These are phyloP conservation scores for Opisthocomus hoazin DNA, from an alignment of 2,113 vertebrate species.

Conservation along the genomic window DNA sequence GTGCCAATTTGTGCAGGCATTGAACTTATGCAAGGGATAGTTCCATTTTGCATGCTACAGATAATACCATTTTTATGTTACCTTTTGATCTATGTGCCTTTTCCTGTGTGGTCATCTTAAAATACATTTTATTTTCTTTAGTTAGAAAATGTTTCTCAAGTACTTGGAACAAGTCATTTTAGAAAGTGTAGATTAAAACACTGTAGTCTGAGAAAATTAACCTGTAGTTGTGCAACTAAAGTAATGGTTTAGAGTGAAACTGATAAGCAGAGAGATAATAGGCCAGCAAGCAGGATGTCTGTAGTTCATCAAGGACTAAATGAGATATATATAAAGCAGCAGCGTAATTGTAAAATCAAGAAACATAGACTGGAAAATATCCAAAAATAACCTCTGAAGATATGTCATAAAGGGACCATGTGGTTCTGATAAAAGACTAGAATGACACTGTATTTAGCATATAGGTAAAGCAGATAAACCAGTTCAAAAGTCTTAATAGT, in stretches of 20 bases:
- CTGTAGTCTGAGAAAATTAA: background rate
- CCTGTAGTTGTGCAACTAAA: background rate
- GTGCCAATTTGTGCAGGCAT: background rate
- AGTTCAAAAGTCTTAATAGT: background rate
- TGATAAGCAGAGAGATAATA: conserved; percentile 23
- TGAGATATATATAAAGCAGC: conserved; percentile 43
- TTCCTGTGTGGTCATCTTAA: background rate
- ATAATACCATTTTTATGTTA: background rate
- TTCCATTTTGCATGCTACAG: background rate
- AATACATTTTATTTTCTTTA: background rate
- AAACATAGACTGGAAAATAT: background rate
- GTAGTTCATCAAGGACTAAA: conserved; percentile 40
- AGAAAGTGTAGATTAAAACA: background rate
- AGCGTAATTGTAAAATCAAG: conserved; percentile 27
- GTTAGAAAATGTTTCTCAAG: background rate
- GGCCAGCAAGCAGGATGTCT: conserved; percentile 45
- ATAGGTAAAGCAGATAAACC: conserved; percentile 1
- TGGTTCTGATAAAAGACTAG: background rate
- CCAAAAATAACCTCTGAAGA: conserved; percentile 29
- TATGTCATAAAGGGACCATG: background rate
- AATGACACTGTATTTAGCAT: background rate
- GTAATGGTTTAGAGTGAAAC: background rate
- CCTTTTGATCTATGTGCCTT: background rate
- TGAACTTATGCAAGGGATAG: background rate
- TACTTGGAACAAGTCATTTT: background rate